Evolutionary conservation across 2,888 invertebrate genomes (phyloP), one percentile per base, ranked within the genome.

Genomic region (Drosophila affinis): DNA sequence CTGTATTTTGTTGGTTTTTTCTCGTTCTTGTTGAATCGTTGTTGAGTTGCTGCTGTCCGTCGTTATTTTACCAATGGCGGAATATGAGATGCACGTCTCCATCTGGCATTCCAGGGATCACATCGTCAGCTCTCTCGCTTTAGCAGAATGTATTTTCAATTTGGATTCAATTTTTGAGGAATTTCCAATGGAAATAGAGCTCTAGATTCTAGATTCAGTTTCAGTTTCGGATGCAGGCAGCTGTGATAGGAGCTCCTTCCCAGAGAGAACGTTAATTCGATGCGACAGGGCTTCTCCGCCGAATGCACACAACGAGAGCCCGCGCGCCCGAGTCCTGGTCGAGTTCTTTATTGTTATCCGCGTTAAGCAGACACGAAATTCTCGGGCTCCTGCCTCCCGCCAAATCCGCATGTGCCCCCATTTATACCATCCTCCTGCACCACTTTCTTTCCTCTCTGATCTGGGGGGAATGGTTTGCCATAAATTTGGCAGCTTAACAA

Each of bases 401-500:
- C 10, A 10, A 4, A 24, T 24, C 27, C 27, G 34, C 34, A 5
- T 12, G 14, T 34, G 3, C 34, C 34, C 34, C 34, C 12, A 12
- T 34, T 34, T 34, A 12, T 34, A 12, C 29, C 14, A 6, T 2
- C 1, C n/a, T 7, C 7, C n/a, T n/a, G 7, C 39, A n/a, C 14
- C 39, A 39, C 39, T n/a, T n/a, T 39, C 14, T 7, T 5, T 10
- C 2, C 18, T 2, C 47, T 12, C 18, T 7, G 39, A 39, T 53
- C 39, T 55, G 47, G 45, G 59, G 62, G 51, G 54, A 67, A 69
- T 69, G 62, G 56, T 57, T 72, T 18, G 72, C 75, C 74, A 76
- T 84, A 79, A 84, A 88, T 87, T 79, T 72, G 55, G 56, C 79
- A 77, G 78, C 77, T 81, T 75, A 75, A 72, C 78, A 74, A 72